Base-by-base conservation (phyloP, 1,140 invertebrate species). In the Amphibalanus amphitrite region DNA sequence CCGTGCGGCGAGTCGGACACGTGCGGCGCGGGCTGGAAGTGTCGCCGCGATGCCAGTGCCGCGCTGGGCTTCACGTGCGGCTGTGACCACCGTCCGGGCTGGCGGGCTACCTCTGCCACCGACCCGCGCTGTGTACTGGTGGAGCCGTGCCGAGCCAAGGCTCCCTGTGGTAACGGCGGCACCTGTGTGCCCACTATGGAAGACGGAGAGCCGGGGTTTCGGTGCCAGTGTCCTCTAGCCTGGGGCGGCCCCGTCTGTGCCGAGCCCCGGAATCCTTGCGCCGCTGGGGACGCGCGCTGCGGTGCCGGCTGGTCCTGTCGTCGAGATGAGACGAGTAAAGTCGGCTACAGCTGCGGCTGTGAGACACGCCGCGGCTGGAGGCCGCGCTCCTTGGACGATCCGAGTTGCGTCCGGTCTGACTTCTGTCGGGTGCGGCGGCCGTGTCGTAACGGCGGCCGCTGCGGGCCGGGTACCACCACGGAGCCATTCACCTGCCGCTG, bases 301-400 rank as follows among this genome's bases (percentile, higher is more conserved):
- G 65, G 17, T 28, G 23, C n/a, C 28, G 65, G 65, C 65, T 67
- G 65, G 65, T 28, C 65, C 10, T 67, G 65, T 28, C n/a, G 26
- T 3, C 65, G 65, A 28, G 65, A 67, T 17, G 6, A 8, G n/a
- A 17, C 23, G 8, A 67, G 65, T 17, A 0, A 3, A 0, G 26
- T 28, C 26, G 65, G 65, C n/a, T 67, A 67, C 28, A 67, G 65
- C 28, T 67, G 65, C 65, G 28, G 65, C 65, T 67, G 65, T 26
- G 26, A 28, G 8, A 10, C 23, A 3, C 65, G 65, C 10, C n/a
- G 28, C 26, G 65, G 65, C n/a, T 67, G 65, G 65, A 3, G 28
- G 65, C n/a, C 65, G 6, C 65, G 65, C 65, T 67, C 65, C 6
- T 17, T 28, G 28, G 28, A 26, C 28, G 65, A 67, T 26, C 65